Evolutionary conservation across 2,113 vertebrate species (phyloP), one percentile per base, ranked within the genome.

Genomic region (Anser cygnoides): DNA sequence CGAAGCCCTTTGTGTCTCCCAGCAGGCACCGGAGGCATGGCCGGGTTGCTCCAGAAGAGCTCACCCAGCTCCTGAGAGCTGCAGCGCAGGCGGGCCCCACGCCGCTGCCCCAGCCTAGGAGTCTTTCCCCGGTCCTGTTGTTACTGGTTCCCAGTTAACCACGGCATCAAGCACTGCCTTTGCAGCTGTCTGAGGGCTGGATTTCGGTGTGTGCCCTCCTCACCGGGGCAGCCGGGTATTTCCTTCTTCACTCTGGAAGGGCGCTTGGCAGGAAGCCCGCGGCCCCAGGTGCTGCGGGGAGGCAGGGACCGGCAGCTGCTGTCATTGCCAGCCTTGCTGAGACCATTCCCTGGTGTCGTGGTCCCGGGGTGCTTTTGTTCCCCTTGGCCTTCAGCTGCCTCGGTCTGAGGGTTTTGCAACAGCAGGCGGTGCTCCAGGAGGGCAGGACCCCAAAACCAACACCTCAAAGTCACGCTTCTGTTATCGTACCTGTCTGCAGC

Each of bases 401-500:
- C 39, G 35, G 19, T 54, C 19, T 15, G 70, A 54, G 49, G 52
- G 26, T 16, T 54, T 11, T 22, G 35, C 5, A 10, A 3, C 26
- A 11, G 37, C 10, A n/a, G 26, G 5, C 1, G 58, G 41, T 79
- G 44, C 54, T 37, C 21, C 68, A 0, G 46, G 21, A 41, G 49
- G 39, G 22, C 1, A 1, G 19, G 25, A 25, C 55, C 59, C 50
- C 6, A 2, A 39, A 76, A 2, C 9, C 0, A 3, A 4, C 61
- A 4, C 13, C 86, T 29, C 41, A 4, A 9, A 59, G 9, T 17
- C 5, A 0, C 3, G 22, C 16, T 23, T 10, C 41, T 46, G 25
- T 8, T 5, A 0, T 16, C 23, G 6, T 5, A 2, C 11, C 37
- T 10, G 10, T 1, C 26, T 23, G 37, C 84, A 59, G 75, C 55